Conservation (phyloP, 2,113 vertebrate species). For the Percopsis transmontana region DNA sequence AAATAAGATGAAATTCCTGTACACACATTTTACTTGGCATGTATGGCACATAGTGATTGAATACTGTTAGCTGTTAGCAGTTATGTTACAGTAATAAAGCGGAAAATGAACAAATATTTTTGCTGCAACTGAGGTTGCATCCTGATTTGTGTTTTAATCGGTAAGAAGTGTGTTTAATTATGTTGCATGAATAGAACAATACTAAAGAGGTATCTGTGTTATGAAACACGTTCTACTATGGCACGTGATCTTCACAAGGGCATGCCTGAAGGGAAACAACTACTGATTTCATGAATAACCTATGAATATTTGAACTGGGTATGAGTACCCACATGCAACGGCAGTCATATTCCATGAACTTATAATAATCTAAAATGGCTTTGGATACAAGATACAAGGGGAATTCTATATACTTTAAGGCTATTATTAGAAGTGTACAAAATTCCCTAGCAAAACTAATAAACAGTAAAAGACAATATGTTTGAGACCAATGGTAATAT, state of each 20-base stretch:
- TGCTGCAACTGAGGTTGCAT: neutral
- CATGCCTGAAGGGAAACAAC: conserved; percentile 17
- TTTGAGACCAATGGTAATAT: conserved; percentile 41
- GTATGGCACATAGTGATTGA: no score
- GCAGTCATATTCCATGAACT: conserved; percentile 27
- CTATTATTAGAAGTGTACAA: conserved; percentile 62
- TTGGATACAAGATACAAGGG: conserved; percentile 13
- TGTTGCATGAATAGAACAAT: no score
- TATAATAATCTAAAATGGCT: conserved; percentile 39
- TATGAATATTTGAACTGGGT: conserved; percentile 41
- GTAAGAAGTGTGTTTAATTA: neutral
- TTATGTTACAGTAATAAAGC: no score
- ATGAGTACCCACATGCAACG: conserved; percentile 32
- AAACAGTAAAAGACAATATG: conserved; percentile 52
- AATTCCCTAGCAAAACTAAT: conserved; percentile 60
- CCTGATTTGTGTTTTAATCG: neutral
- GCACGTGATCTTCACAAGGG: conserved; percentile 6
- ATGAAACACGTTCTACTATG: conserved; percentile 23
- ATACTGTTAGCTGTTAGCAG: no score
- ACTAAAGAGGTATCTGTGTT: no score
- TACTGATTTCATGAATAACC: conserved; percentile 37
- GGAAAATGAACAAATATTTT: no score
- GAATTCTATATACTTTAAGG: conserved; percentile 41
- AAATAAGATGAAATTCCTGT: no score
- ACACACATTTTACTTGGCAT: no score